Conservation (phyloP, 2,797 vertebrate genomes). For the Australoheros facetus region DNA sequence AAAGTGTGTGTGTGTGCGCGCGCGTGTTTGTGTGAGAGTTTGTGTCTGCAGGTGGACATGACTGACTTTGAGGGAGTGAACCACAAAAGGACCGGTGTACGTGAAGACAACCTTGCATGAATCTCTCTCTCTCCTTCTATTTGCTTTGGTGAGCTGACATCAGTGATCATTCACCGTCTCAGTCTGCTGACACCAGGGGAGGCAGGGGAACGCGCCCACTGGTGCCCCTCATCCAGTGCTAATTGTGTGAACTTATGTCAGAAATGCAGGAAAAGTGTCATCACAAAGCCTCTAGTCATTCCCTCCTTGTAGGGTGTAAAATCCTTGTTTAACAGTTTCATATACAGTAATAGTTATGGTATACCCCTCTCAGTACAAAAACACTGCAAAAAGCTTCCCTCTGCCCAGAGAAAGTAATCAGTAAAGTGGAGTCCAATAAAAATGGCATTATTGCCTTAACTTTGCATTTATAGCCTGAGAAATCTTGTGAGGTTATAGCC, state of each 20-base stretch:
- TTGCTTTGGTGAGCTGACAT: conserved; percentile 38
- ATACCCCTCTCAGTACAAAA: conserved; percentile 14
- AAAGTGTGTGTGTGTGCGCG: not conserved
- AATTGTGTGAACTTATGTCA: conserved; percentile 13
- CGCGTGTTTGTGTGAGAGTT: not conserved
- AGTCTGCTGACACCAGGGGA: not conserved
- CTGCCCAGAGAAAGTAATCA: conserved; percentile 12
- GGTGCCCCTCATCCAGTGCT: conserved; percentile 5
- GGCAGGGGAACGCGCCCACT: not conserved
- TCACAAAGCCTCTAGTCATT: conserved; percentile 26
- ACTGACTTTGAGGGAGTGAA: conserved; percentile 37
- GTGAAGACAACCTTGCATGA: conserved; percentile 69
- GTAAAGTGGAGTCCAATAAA: conserved; percentile 22
- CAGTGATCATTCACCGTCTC: conserved; percentile 14
- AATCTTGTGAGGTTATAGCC: conserved; percentile 19
- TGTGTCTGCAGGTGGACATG: conserved; percentile 44
- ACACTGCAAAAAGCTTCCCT: conserved; percentile 4
- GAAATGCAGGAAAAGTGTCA: conserved; percentile 29
- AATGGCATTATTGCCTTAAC: conserved; percentile 48
- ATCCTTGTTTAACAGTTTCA: conserved; percentile 27
- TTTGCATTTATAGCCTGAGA: conserved; percentile 23
- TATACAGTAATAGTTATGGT: conserved; percentile 2
- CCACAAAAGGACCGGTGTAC: conserved; percentile 58
- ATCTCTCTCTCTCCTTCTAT: conserved; percentile 48
- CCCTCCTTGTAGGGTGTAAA: conserved; percentile 16